Conservation (phyloP, 2,797 vertebrate species). For the Eulemur mongoz region DNA sequence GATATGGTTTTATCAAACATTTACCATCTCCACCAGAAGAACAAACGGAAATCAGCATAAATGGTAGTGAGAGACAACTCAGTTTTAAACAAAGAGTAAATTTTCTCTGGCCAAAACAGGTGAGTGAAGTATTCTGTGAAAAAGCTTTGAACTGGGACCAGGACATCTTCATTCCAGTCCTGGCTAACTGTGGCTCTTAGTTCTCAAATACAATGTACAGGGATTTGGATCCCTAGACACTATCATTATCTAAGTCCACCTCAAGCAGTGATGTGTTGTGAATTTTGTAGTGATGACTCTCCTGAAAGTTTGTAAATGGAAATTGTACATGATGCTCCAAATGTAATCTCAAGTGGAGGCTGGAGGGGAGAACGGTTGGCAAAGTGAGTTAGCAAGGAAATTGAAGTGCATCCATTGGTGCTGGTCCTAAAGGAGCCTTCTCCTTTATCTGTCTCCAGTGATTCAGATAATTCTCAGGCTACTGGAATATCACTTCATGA, state of each 20-base stretch:
- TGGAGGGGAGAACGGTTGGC: background rate
- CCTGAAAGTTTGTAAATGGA: background rate
- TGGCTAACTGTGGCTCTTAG: background rate
- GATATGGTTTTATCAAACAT: conserved; percentile 21
- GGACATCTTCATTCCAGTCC: background rate
- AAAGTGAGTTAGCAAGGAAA: background rate
- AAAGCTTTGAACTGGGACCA: background rate
- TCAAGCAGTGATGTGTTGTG: background rate
- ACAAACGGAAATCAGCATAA: conserved; percentile 31
- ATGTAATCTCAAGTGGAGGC: background rate
- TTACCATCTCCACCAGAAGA: conserved; percentile 29
- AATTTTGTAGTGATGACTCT: background rate
- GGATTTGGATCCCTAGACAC: background rate
- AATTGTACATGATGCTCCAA: background rate
- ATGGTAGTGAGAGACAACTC: background rate
- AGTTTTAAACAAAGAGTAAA: background rate
- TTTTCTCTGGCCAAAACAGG: background rate
- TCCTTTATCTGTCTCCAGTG: background rate
- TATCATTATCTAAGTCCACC: background rate
- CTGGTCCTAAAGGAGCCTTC: background rate
- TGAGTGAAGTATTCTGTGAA: background rate
- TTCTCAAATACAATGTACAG: background rate
- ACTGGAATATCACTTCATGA: background rate
- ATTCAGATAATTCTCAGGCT: background rate
- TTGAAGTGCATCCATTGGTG: background rate